These are phyloP conservation scores for Tenthredo mesomela DNA, from an alignment of 2,888 invertebrate species.

Conservation along the genomic window DNA sequence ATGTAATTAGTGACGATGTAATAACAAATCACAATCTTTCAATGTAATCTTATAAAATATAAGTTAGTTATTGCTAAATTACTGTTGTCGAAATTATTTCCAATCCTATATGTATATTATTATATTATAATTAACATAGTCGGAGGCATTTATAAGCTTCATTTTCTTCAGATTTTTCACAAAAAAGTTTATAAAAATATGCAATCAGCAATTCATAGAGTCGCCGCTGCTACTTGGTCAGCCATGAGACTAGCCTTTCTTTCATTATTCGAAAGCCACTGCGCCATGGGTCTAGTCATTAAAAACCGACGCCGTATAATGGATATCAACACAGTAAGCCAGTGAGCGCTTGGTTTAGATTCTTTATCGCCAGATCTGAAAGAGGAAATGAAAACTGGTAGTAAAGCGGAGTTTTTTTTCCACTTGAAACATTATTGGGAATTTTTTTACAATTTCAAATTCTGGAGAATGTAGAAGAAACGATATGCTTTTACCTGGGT, in stretches of 20 bases:
- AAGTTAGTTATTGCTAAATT: constrained; percentile 1
- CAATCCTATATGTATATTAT: neutral
- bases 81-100: neutral
- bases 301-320: constrained; percentile 64
- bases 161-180: neutral
- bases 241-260: constrained; percentile 59
- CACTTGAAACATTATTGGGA: neutral
- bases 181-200: neutral
- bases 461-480: neutral
- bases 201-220: neutral
- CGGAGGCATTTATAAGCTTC: neutral
- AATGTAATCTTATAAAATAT: constrained; percentile 35
- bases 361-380: constrained; percentile 61
- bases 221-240: constrained; percentile 28
- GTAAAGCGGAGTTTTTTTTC: neutral
- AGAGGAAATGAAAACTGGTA: constrained; percentile 30
- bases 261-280: constrained; percentile 70
- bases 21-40: constrained; percentile 30
- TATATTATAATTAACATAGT: neutral
- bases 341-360: constrained; percentile 62
- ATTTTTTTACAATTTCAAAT: neutral
- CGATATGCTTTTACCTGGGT: constrained; percentile 62
- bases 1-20: constrained; percentile 36
- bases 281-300: constrained; percentile 66
- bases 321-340: constrained; percentile 68